Percentiles rank a stretch among this genome's conserved stretches.
These are phyloP conservation scores for Neotoxoptera formosana DNA, from an alignment of 1,140 invertebrate species.

Conservation along the genomic window DNA sequence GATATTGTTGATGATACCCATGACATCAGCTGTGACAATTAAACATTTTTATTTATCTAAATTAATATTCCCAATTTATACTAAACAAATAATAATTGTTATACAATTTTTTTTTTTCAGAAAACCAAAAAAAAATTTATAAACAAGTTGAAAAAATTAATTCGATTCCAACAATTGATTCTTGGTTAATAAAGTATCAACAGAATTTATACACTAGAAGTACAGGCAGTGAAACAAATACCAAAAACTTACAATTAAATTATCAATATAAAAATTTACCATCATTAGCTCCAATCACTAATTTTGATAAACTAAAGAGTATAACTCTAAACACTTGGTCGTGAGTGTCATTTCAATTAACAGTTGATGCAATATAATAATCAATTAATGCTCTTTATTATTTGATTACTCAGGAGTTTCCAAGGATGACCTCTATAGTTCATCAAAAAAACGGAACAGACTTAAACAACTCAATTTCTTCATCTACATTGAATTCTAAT, in stretches of 20 bases:
- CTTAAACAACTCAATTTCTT: conserved; percentile 50
- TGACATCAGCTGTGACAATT: background rate
- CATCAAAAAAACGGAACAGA: conserved; percentile 57
- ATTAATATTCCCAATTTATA: background rate
- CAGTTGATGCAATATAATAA: background rate
- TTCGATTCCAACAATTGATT: conserved; percentile 34
- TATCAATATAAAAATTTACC: conserved; percentile 36
- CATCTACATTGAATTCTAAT: conserved; percentile 51
- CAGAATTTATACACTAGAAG: conserved; percentile 29
- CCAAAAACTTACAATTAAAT: conserved; percentile 32
- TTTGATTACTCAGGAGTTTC: conserved; percentile 47
- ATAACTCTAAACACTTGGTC: conserved; percentile 44
- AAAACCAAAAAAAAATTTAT: conserved; percentile 28
- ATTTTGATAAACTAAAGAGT: conserved; percentile 45
- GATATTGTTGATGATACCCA: background rate
- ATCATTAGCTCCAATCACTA: conserved; percentile 38
- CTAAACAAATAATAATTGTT: background rate
- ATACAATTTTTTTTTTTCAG: conserved; percentile 36
- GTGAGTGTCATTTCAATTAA: conserved; percentile 20
- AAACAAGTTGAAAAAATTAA: conserved; percentile 33
- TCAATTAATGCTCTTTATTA: conserved; percentile 39
- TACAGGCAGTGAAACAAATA: conserved; percentile 16
- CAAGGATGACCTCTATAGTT: conserved; percentile 54
- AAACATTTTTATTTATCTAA: background rate
- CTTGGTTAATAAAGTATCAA: conserved; percentile 49